A percentile compares a stretch with the other conserved stretches of the same genome.
phyloP scores from a whole-genome alignment of 2,113 vertebrate genomes.

The Microcebus murinus region DNA sequence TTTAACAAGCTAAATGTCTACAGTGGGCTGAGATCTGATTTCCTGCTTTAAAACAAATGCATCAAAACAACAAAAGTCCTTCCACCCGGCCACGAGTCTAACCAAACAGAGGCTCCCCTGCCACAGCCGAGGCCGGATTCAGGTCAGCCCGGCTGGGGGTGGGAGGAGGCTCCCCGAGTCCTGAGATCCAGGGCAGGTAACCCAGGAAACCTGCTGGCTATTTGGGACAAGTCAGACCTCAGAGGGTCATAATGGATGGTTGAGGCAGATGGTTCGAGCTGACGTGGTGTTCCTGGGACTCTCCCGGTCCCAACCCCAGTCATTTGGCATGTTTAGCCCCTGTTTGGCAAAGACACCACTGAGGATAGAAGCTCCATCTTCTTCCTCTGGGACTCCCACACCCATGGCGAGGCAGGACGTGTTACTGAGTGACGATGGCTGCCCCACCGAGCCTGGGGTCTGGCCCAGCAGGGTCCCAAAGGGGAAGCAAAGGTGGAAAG shows the following conservation, averaged over 20 bases:
- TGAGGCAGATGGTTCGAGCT: not conserved
- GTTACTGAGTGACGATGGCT: not conserved
- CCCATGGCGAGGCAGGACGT: not conserved
- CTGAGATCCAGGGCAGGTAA: not conserved
- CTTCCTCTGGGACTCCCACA: not conserved
- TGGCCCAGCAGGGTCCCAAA: not conserved
- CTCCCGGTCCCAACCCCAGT: not conserved
- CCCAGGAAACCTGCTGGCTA: not conserved
- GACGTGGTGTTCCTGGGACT: not conserved
- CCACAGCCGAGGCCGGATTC: not conserved
- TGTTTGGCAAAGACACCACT: not conserved
- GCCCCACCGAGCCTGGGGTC: not conserved
- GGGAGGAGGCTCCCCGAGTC: not conserved
- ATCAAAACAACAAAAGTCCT: not conserved
- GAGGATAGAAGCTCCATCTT: not conserved
- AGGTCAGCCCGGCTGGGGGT: not conserved
- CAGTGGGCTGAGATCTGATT: conserved; percentile 17
- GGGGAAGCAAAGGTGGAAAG: not conserved
- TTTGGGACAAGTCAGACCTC: not conserved
- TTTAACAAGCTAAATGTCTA: conserved; percentile 50
- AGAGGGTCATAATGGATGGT: not conserved
- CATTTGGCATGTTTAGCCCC: not conserved
- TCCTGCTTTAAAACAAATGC: conserved; percentile 31
- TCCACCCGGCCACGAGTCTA: not conserved
- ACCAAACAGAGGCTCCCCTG: not conserved